Evolutionary conservation across 2,888 invertebrate species (phyloP).

Genomic region (Adineta ricciae): DNA sequence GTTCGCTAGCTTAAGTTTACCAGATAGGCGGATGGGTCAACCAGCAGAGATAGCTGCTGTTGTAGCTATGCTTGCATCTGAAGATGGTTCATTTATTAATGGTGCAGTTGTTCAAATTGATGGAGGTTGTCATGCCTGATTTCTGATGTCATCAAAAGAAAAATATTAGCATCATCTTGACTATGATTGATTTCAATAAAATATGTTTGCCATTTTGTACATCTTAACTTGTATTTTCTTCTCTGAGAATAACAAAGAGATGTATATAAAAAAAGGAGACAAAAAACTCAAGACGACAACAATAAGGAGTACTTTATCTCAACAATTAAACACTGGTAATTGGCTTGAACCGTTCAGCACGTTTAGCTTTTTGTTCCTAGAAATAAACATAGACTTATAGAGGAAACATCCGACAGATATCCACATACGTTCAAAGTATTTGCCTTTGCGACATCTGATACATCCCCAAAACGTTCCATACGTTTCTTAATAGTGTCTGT

Average conservation of each 20-base stretch:
- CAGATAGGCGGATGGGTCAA: background rate
- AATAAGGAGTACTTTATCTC: background rate
- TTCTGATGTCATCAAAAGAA: background rate
- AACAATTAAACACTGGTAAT: background rate
- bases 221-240: background rate
- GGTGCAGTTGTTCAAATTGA: background rate
- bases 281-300: background rate
- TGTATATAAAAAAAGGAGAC: background rate
- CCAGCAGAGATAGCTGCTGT: background rate
- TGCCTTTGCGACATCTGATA: background rate
- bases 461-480: background rate
- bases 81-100: background rate
- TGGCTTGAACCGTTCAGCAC: slow-evolving; percentile 13
- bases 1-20: background rate
- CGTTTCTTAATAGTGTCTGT: background rate
- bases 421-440: background rate
- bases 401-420: background rate
- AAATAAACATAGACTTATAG: background rate
- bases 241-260: background rate
- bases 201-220: too few relatives aligned
- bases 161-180: too few relatives aligned
- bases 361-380: slow-evolving; percentile 2
- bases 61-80: background rate
- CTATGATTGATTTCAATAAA: too few relatives aligned
- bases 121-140: background rate